Conservation (phyloP, 2,113 vertebrate species). For the Corythornis vintsioides region DNA sequence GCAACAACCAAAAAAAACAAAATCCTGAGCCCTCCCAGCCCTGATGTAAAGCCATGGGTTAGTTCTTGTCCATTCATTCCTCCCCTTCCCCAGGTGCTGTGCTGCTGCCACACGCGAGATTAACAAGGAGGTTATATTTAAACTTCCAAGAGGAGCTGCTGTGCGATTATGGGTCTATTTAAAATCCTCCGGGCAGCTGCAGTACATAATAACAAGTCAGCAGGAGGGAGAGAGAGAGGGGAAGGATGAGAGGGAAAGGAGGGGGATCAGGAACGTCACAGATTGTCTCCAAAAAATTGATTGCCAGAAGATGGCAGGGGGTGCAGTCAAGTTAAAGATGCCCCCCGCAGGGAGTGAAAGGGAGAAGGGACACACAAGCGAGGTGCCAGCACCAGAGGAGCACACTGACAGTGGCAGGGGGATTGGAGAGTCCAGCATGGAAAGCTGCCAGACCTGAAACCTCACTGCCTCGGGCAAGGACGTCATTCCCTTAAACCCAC, state of each 20-base stretch:
- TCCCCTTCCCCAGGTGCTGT: constrained; percentile 72
- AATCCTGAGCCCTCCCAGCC: not conserved
- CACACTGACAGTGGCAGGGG: not conserved
- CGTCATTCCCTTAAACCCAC: constrained; percentile 41
- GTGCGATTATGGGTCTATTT: constrained; percentile 79
- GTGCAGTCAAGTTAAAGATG: constrained; percentile 39
- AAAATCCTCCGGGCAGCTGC: constrained; percentile 80
- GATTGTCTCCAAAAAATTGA: constrained; percentile 58
- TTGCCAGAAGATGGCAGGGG: constrained; percentile 56
- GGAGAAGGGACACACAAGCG: not conserved
- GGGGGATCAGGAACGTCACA: constrained; percentile 32
- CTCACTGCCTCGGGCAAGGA: constrained; percentile 20
- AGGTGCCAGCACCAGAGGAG: not conserved
- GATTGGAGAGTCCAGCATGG: not conserved
- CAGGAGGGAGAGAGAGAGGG: constrained; percentile 36
- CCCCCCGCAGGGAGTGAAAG: not conserved
- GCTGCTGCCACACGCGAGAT: constrained; percentile 64
- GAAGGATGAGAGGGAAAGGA: constrained; percentile 52
- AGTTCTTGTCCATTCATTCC: constrained; percentile 35
- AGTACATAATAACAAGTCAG: constrained; percentile 80
- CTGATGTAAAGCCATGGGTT: constrained; percentile 10
- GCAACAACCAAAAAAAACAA: not conserved
- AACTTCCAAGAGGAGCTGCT: constrained; percentile 79
- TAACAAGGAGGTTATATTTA: constrained; percentile 82
- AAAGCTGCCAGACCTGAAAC: constrained; percentile 51